Evolutionary conservation across 1,140 invertebrate species (phyloP).

Genomic region (Agrilus planipennis): DNA sequence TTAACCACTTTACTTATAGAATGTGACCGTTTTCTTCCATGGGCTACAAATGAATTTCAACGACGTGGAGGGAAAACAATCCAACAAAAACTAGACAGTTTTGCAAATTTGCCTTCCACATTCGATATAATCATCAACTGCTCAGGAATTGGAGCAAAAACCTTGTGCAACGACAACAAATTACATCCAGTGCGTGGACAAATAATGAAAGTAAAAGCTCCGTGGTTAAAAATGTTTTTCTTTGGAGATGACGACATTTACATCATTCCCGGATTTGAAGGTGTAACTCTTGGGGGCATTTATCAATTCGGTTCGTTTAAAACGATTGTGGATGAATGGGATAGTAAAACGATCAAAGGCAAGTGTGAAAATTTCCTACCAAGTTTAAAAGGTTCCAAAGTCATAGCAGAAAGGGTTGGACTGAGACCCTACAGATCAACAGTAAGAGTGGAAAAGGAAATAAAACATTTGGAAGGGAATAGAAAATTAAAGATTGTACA

Average conservation of each 20-base stretch:
- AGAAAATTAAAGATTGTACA: conserved; percentile 58
- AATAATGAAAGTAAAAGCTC: conserved; percentile 71
- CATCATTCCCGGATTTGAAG: conserved; percentile 64
- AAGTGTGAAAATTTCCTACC: conserved; percentile 62
- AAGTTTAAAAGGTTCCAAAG: conserved; percentile 47
- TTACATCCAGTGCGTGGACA: conserved; percentile 82
- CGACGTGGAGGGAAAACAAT: conserved; percentile 43
- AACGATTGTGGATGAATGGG: conserved; percentile 51
- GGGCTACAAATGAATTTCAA: conserved; percentile 52
- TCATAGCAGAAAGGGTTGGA: conserved; percentile 58
- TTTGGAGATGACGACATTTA: conserved; percentile 77
- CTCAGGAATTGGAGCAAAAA: conserved; percentile 67
- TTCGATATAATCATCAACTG: conserved; percentile 84
- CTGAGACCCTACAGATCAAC: conserved; percentile 64
- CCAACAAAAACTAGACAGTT: conserved; percentile 43
- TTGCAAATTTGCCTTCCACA: conserved; percentile 44
- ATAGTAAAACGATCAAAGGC: conserved; percentile 60
- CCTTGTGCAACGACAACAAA: conserved; percentile 61
- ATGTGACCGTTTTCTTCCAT: conserved; percentile 59
- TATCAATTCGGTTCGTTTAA: conserved; percentile 73
- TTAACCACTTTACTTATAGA: conserved; percentile 68
- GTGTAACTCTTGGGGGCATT: conserved; percentile 69
- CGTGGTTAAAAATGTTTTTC: conserved; percentile 81
- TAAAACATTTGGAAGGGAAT: conserved; percentile 26
- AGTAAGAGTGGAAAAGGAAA: conserved; percentile 63